A percentile compares a stretch with the other conserved stretches of the same genome.
Evolutionary conservation across 2,797 vertebrate species (phyloP).

Genomic region (Halcyon smyrnensis): DNA sequence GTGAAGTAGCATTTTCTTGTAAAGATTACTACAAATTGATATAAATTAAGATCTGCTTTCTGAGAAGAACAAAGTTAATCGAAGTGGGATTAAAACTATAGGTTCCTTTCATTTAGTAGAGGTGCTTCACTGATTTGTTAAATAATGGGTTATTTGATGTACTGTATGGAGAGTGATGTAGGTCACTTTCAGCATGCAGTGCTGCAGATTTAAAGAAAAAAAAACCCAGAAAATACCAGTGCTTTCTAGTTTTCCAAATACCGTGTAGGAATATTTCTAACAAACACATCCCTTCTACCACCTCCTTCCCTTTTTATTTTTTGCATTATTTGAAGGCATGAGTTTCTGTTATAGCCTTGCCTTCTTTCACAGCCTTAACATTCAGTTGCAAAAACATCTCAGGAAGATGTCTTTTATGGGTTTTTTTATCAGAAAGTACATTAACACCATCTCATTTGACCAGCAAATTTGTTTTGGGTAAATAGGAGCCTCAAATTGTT

Average conservation of each 20-base stretch:
- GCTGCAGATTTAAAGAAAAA: slow-evolving; percentile 23
- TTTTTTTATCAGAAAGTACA: background rate
- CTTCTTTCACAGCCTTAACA: background rate
- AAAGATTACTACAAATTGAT: slow-evolving; percentile 78
- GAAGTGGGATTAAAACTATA: slow-evolving; percentile 76
- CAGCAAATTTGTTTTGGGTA: background rate
- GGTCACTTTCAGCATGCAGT: slow-evolving; percentile 70
- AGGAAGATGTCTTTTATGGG: background rate
- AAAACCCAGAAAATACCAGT: background rate
- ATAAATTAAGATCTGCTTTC: slow-evolving; percentile 78
- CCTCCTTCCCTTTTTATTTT: background rate
- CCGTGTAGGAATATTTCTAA: background rate
- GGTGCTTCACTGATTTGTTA: slow-evolving; percentile 79
- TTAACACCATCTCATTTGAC: background rate
- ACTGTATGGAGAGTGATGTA: slow-evolving; percentile 70
- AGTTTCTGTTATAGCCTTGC: background rate
- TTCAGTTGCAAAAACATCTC: background rate
- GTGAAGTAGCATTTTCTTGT: slow-evolving; percentile 76
- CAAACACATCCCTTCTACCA: background rate
- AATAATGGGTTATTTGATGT: slow-evolving; percentile 78
- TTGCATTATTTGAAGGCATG: background rate
- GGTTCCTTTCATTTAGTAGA: slow-evolving; percentile 75
- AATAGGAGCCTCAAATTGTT: background rate
- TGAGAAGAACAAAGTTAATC: slow-evolving; percentile 75
- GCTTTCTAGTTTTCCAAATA: slow-evolving; percentile 8